Conservation (phyloP, 2,888 invertebrate species). For the Stenodera caucasica region DNA sequence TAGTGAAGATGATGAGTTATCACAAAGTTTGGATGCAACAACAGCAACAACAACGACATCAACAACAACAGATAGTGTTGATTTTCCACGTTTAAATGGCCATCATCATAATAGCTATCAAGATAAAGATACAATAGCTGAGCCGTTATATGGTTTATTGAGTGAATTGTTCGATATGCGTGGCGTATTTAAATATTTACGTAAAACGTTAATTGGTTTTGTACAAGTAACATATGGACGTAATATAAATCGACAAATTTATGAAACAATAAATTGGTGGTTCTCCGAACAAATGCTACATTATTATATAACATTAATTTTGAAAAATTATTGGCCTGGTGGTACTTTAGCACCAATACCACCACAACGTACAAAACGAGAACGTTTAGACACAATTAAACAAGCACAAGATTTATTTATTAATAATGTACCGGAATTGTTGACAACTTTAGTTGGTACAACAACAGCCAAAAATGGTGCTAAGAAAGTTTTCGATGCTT, state of each 20-base stretch:
- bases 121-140: conserved; percentile 83
- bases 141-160: conserved; percentile 83
- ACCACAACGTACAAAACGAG: conserved; percentile 61
- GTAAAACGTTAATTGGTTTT: conserved; percentile 86
- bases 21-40: conserved; percentile 73
- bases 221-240: conserved; percentile 67
- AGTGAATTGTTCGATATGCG: conserved; percentile 90
- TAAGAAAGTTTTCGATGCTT: conserved; percentile 80
- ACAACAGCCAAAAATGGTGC: conserved; percentile 83
- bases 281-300: conserved; percentile 90
- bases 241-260: conserved; percentile 88
- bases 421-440: conserved; percentile 75
- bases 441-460: conserved; percentile 82
- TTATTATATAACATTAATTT: conserved; percentile 79
- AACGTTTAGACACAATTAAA: conserved; percentile 69
- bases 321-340: conserved; percentile 89
- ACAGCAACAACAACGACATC: conserved; percentile 58
- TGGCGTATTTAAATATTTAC: conserved; percentile 84
- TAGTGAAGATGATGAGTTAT: conserved; percentile 79
- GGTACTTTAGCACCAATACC: conserved; percentile 69
- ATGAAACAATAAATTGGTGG: conserved; percentile 83
- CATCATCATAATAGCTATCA: conserved; percentile 55
- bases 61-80: conserved; percentile 51
- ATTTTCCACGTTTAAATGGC: conserved; percentile 34
- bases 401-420: conserved; percentile 70